Percentiles rank a stretch among this genome's conserved stretches.
Conservation (phyloP, 2,797 vertebrate genomes). For the Liparis tanakae region DNA sequence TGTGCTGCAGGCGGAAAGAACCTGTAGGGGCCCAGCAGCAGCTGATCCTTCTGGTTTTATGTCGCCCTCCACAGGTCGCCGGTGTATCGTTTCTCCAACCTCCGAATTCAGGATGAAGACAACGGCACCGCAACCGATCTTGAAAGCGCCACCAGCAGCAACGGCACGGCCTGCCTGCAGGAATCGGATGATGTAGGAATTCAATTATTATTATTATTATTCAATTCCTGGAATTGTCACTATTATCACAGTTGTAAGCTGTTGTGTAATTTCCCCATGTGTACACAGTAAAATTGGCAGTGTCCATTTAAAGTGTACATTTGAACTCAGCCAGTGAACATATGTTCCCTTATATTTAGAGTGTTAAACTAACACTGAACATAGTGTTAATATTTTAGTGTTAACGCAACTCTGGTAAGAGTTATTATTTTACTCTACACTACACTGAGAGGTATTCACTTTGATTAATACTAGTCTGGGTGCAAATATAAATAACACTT, state of each 20-base stretch:
- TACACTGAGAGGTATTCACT: no score
- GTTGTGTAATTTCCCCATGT: neutral
- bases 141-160: slow-evolving; percentile 68
- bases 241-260: neutral
- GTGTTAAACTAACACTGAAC: no score
- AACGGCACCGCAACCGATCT: slow-evolving; percentile 48
- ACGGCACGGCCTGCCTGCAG: slow-evolving; percentile 65
- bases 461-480: no score
- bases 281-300: neutral
- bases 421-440: no score
- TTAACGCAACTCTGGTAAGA: no score
- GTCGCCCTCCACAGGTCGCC: slow-evolving; percentile 67
- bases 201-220: no score
- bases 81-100: slow-evolving; percentile 81
- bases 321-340: no score
- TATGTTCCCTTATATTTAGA: no score
- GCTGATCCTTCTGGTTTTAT: slow-evolving; percentile 7
- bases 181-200: slow-evolving; percentile 82
- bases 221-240: slow-evolving; percentile 34
- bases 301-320: no score
- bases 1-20: neutral
- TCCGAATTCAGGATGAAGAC: slow-evolving; percentile 77
- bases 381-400: no score
- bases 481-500: no score
- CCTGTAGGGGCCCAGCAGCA: rapidly evolving